A percentile compares a stretch with the other conserved stretches of the same genome.
Evolutionary conservation across 2,888 invertebrate genomes (phyloP).

Genomic region (Acholoe squamosa): DNA sequence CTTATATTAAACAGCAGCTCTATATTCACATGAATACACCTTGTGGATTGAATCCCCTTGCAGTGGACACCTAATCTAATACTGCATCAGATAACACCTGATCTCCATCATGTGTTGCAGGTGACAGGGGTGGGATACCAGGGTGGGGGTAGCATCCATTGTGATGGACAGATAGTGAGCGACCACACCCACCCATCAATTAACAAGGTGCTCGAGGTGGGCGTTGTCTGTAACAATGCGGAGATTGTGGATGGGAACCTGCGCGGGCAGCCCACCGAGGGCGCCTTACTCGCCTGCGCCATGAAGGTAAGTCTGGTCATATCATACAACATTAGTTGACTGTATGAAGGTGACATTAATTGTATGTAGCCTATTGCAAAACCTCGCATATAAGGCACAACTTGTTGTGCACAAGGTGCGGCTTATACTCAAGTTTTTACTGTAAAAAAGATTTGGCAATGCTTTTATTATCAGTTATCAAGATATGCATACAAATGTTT

Average conservation of each 20-base stretch:
- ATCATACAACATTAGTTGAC: background rate
- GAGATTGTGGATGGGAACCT: slow-evolving; percentile 92
- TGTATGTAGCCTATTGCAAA: too few species aligned
- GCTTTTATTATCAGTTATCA: too few species aligned
- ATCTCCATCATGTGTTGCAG: slow-evolving; percentile 78
- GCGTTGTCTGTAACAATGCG: slow-evolving; percentile 97
- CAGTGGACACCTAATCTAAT: too few species aligned
- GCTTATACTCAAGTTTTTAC: too few species aligned
- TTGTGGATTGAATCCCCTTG: too few species aligned
- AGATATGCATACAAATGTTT: too few species aligned
- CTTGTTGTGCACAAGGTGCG: too few species aligned
- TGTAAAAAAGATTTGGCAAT: too few species aligned
- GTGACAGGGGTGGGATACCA: slow-evolving; percentile 96
- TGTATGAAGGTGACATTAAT: background rate
- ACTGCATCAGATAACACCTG: too few species aligned
- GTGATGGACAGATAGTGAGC: slow-evolving; percentile 80
- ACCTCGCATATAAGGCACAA: too few species aligned
- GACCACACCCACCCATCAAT: slow-evolving; percentile 83
- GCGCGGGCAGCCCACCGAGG: slow-evolving; percentile 97
- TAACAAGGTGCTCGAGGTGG: slow-evolving; percentile 90
- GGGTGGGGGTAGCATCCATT: slow-evolving; percentile 90
- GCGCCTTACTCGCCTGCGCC: slow-evolving; percentile 95
- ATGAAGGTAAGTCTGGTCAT: slow-evolving; percentile 89
- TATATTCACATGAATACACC: too few species aligned
- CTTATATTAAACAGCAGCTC: too few species aligned